Conservation (phyloP, 2,888 invertebrate genomes). For the Stenolophus ochropezus region DNA sequence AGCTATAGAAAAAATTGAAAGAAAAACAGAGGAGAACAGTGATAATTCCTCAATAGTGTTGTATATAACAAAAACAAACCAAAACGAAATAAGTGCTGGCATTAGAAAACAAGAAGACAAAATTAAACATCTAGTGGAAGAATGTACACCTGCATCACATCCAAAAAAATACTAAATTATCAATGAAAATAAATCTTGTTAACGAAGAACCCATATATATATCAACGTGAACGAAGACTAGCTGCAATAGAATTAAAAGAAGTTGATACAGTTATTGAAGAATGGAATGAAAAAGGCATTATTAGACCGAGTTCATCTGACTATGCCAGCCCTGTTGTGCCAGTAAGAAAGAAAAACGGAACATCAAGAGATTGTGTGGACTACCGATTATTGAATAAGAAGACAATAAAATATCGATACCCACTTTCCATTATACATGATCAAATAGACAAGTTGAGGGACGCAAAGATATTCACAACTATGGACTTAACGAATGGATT, state of each 20-base stretch:
- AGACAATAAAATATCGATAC: constrained; percentile 33
- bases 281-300: constrained; percentile 10
- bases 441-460: constrained; percentile 5
- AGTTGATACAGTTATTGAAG: constrained; percentile 21
- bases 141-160: neutral
- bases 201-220: constrained; percentile 20
- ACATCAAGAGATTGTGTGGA: constrained; percentile 34
- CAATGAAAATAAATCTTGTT: constrained; percentile 19
- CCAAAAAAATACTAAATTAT: neutral
- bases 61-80: neutral
- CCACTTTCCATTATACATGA: constrained; percentile 39
- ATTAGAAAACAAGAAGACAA: neutral
- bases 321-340: constrained; percentile 47
- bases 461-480: constrained; percentile 25
- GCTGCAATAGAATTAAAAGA: neutral
- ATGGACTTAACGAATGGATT: constrained; percentile 64
- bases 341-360: constrained; percentile 39
- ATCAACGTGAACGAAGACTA: constrained; percentile 16
- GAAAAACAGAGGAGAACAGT: constrained; percentile 13
- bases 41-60: neutral
- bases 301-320: constrained; percentile 51
- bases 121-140: constrained; percentile 3
- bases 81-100: neutral
- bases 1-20: neutral
- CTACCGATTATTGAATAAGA: constrained; percentile 28